Base-by-base conservation (phyloP, 1,140 invertebrate species). In the Carposina sasakii region DNA sequence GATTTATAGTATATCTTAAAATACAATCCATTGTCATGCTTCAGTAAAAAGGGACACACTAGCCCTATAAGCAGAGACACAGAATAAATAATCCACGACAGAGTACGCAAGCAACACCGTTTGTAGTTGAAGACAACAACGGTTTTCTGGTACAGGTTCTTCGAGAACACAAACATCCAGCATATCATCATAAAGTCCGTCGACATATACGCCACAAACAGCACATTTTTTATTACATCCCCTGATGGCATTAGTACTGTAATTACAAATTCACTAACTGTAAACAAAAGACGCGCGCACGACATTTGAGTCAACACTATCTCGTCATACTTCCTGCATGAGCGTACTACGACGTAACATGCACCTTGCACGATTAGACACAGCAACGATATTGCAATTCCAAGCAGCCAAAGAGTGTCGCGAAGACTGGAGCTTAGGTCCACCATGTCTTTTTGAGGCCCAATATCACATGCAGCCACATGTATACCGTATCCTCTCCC, bases 111-210 rank as follows among this genome's bases (percentile, higher is more conserved):
- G 19, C 52, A 65, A 6, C 45, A 45, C 19, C 59, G 51, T 16
- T 53, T 31, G 2, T 56, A 31, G 15, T 42, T 44, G 23, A 76
- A 71, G 10, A 74, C 69, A 8, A 58, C 21, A 0, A 76, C 65
- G 1, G 74, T 56, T 44, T 74, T 74, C 13, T 71, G 55, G 43
- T 66, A 76, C 8, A 76, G 43, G 20, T 71, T 65, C 33, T 69
- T 72, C 1, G 71, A 69, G 36, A 71, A 76, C 1, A 76, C 34
- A 40, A 68, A 68, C 69, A 72, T 76, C 48, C 68, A 61, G 3
- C 48, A 43, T 3, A 72, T 30, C 1, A 72, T 24, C 0, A 57
- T 58, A 0, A 67, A 33, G 17, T 76, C 73, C 4, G 53, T 63
- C 4, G 69, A 63, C 5, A 66, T 40, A 23, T 76, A 74, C 0